Percentiles rank a stretch among this genome's conserved stretches.
Conservation (phyloP, 2,888 invertebrate species). For the Bombylius discolor region DNA sequence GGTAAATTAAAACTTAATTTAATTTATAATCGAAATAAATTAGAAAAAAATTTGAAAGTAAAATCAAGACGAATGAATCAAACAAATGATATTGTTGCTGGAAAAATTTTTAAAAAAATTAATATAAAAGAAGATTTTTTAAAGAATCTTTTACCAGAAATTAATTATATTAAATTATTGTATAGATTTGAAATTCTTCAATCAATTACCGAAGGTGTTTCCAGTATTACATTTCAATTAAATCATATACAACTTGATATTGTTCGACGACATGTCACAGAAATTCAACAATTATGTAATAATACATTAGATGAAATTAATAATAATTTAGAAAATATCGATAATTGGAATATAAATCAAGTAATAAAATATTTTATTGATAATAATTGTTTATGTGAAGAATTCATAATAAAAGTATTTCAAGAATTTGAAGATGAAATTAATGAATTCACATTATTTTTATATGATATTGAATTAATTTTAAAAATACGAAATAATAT, state of each 20-base stretch:
- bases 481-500: background rate
- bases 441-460: background rate
- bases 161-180: background rate
- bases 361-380: background rate
- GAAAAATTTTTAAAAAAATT: background rate
- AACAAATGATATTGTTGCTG: no score
- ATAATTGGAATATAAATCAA: background rate
- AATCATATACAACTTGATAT: background rate
- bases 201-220: background rate
- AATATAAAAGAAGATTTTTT: conserved; percentile 1
- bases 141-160: background rate
- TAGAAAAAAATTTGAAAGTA: no score
- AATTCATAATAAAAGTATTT: background rate
- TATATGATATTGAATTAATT: conserved; percentile 3
- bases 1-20: no score
- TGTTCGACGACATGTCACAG: background rate
- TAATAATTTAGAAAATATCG: background rate
- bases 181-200: conserved; percentile 1
- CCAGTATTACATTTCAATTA: no score
- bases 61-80: no score
- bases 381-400: background rate
- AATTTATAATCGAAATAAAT: no score
- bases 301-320: background rate
- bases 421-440: background rate
- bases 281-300: background rate